Conservation (phyloP, 2,113 vertebrate species). For the Eclectus roratus region DNA sequence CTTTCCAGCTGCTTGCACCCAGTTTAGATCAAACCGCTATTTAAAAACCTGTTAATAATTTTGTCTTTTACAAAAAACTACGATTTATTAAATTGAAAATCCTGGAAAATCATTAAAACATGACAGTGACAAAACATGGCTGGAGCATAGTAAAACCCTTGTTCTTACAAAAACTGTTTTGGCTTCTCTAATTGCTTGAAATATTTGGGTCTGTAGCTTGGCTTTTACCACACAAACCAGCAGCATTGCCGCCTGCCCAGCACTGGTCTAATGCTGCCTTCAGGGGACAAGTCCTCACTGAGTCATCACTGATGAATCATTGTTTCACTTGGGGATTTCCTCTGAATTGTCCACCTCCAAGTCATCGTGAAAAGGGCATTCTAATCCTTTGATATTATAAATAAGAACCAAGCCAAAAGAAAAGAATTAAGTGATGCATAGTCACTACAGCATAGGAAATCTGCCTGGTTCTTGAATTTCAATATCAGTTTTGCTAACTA, state of each 20-base stretch:
- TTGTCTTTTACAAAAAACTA: not conserved
- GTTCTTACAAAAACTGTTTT: not conserved
- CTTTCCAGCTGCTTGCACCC: not conserved
- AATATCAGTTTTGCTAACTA: not conserved
- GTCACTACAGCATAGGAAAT: not conserved
- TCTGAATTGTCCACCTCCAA: not conserved
- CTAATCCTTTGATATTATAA: not conserved
- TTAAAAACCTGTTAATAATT: not conserved
- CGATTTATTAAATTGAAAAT: not conserved
- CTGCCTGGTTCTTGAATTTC: not conserved
- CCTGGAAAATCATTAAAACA: not conserved
- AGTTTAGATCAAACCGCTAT: not conserved
- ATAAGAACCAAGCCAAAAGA: not conserved
- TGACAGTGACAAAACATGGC: not conserved
- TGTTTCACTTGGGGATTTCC: constrained; percentile 25
- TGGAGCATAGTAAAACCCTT: not conserved
- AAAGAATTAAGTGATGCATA: not conserved
- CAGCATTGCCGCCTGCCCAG: not conserved
- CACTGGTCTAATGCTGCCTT: not conserved
- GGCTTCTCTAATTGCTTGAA: not conserved
- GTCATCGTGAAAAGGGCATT: not conserved
- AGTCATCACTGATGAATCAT: not conserved
- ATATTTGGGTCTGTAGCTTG: not conserved
- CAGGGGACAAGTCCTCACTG: not conserved
- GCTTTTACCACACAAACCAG: not conserved